Evolutionary conservation across 1,140 invertebrate genomes (phyloP).

Genomic region (Scaptomyza pallida): DNA sequence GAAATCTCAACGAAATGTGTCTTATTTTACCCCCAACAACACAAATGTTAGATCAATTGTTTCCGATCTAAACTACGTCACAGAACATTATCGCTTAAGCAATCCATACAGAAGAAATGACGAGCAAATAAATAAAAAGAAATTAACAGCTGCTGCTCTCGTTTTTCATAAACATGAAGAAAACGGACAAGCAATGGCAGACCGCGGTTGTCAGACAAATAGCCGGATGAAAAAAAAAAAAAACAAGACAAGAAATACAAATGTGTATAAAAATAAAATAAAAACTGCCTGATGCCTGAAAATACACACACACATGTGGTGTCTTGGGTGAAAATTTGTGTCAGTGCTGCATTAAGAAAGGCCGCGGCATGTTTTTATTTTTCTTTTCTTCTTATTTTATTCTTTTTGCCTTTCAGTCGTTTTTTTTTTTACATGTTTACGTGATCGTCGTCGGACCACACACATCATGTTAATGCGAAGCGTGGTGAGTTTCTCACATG

Average conservation of each 20-base stretch:
- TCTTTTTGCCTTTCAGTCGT: background rate
- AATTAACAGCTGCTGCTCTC: constrained; percentile 67
- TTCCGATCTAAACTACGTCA: constrained; percentile 28
- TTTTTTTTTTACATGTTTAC: constrained; percentile 30
- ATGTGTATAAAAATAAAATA: constrained; percentile 72
- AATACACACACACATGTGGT: constrained; percentile 45
- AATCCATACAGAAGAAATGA: constrained; percentile 2
- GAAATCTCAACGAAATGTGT: background rate
- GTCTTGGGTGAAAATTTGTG: constrained; percentile 63
- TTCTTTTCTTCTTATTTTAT: constrained; percentile 14
- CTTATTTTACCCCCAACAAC: too few relatives aligned
- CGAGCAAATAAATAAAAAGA: constrained; percentile 26
- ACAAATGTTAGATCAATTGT: background rate
- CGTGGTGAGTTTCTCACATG: constrained; percentile 22
- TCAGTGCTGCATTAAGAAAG: constrained; percentile 69
- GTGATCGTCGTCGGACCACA: constrained; percentile 36
- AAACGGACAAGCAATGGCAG: constrained; percentile 4
- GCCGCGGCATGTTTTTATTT: constrained; percentile 42
- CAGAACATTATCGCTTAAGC: constrained; percentile 35
- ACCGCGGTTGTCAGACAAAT: constrained; percentile 40
- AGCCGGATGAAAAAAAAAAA: constrained; percentile 54
- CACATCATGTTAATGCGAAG: constrained; percentile 1
- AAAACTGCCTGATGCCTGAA: constrained; percentile 30
- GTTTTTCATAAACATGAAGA: constrained; percentile 50
- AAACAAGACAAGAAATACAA: constrained; percentile 29